A percentile compares a stretch with the other conserved stretches of the same genome.
Evolutionary conservation across 2,113 vertebrate genomes (phyloP).

Genomic region (Kryptolebias marmoratus): DNA sequence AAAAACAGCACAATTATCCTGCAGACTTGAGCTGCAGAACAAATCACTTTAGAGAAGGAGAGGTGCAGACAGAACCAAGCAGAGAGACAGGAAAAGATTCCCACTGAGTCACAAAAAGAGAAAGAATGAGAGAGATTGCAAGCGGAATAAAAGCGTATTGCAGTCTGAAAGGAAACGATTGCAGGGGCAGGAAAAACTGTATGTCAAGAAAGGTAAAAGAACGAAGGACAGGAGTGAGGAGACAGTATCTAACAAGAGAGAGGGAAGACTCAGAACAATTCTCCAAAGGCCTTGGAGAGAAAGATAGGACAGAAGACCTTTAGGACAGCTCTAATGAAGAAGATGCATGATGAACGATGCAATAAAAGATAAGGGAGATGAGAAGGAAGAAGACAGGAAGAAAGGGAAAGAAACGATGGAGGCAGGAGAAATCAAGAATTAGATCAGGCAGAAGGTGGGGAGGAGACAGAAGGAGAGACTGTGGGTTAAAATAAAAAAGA

Average conservation of each 20-base stretch:
- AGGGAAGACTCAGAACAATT: constrained; percentile 22
- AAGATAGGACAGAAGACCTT: constrained; percentile 37
- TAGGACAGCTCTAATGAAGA: constrained; percentile 46
- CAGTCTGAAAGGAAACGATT: constrained; percentile 51
- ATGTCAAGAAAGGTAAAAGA: constrained; percentile 31
- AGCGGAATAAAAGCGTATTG: constrained; percentile 58
- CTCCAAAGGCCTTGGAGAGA: constrained; percentile 34
- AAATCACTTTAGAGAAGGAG: constrained; percentile 77
- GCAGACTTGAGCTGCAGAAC: constrained; percentile 80
- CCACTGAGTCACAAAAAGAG: constrained; percentile 66
- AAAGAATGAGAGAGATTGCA: constrained; percentile 58
- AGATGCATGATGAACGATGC: constrained; percentile 57
- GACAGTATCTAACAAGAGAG: constrained; percentile 6
- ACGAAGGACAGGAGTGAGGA: constrained; percentile 12
- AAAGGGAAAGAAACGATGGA: constrained; percentile 26
- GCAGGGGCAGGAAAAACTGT: neutral
- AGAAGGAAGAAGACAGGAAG: constrained; percentile 17
- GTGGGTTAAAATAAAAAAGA: constrained; percentile 49
- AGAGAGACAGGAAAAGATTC: constrained; percentile 66
- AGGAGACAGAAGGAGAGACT: constrained; percentile 41
- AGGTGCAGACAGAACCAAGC: constrained; percentile 63
- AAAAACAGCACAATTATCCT: constrained; percentile 71
- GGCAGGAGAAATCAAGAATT: constrained; percentile 49
- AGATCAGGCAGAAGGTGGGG: constrained; percentile 53
- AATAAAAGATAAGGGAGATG: constrained; percentile 56